Percentiles rank a stretch among this genome's conserved stretches.
phyloP scores from a whole-genome alignment of 2,113 vertebrate genomes.

The Chitala chitala region DNA sequence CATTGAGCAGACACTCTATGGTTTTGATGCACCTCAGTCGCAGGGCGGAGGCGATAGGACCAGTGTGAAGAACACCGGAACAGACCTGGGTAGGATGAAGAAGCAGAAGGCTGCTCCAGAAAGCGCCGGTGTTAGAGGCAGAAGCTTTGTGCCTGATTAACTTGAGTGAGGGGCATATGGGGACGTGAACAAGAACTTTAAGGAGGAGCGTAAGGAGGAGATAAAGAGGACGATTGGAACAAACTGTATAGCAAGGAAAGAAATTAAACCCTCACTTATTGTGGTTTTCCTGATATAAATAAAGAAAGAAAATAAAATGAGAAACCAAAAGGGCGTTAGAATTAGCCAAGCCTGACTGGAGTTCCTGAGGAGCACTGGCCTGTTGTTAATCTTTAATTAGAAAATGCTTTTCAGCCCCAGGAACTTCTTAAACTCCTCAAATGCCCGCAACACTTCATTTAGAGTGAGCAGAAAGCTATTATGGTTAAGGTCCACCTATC shows the following conservation, averaged over 20 bases:
- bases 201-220: background rate
- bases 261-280: background rate
- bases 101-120: too few relatives aligned
- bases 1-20: too few relatives aligned
- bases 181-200: background rate
- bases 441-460: conserved; percentile 46
- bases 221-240: background rate
- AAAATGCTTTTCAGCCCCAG: conserved; percentile 52
- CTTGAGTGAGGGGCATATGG: background rate
- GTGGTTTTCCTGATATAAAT: conserved; percentile 29
- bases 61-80: too few relatives aligned
- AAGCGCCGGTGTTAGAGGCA: too few relatives aligned
- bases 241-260: conserved; percentile 2
- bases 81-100: too few relatives aligned
- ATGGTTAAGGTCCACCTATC: too few relatives aligned
- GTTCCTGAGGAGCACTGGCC: conserved; percentile 47
- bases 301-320: conserved; percentile 17
- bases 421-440: conserved; percentile 39
- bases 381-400: conserved; percentile 64
- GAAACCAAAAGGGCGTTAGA: conserved; percentile 37
- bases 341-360: conserved; percentile 39
- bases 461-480: too few relatives aligned
- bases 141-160: too few relatives aligned
- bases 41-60: too few relatives aligned
- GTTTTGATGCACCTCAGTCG: too few relatives aligned